These are phyloP conservation scores for Spheniscus humboldti DNA, from an alignment of 2,797 vertebrate genomes.

Conservation along the genomic window DNA sequence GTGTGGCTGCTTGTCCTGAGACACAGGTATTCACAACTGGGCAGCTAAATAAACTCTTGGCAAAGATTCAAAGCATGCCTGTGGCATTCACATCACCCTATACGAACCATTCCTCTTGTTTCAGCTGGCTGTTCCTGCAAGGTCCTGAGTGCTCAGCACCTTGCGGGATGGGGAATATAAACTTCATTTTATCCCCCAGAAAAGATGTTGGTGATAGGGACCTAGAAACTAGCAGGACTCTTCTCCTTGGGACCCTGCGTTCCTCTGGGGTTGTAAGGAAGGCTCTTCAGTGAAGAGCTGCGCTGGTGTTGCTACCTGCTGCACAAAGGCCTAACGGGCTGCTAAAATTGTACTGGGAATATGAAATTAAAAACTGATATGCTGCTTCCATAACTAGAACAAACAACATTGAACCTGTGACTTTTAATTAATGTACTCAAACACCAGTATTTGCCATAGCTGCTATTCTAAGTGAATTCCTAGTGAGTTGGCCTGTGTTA, in stretches of 20 bases:
- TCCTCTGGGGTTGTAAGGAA: not conserved
- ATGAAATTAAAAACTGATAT: not conserved
- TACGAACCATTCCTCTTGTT: not conserved
- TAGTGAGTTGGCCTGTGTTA: not conserved
- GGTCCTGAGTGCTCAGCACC: not conserved
- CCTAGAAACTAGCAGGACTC: not conserved
- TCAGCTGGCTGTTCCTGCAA: not conserved
- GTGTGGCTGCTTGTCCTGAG: fast-evolving
- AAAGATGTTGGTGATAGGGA: not conserved
- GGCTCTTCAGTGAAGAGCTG: not conserved
- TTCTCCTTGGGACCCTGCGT: not conserved
- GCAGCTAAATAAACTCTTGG: not conserved
- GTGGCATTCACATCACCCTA: not conserved
- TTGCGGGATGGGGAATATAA: not conserved
- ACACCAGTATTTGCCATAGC: not conserved
- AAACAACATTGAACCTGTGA: not conserved
- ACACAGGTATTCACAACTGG: not conserved
- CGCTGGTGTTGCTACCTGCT: not conserved
- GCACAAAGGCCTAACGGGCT: not conserved
- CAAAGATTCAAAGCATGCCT: not conserved
- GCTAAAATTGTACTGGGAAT: not conserved
- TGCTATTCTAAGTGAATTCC: not conserved
- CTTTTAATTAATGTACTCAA: not conserved
- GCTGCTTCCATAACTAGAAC: not conserved
- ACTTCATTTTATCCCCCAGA: not conserved